Evolutionary conservation across 2,113 vertebrate genomes (phyloP), one percentile per base, ranked within the genome.

Genomic region (Eptatretus burgeri): DNA sequence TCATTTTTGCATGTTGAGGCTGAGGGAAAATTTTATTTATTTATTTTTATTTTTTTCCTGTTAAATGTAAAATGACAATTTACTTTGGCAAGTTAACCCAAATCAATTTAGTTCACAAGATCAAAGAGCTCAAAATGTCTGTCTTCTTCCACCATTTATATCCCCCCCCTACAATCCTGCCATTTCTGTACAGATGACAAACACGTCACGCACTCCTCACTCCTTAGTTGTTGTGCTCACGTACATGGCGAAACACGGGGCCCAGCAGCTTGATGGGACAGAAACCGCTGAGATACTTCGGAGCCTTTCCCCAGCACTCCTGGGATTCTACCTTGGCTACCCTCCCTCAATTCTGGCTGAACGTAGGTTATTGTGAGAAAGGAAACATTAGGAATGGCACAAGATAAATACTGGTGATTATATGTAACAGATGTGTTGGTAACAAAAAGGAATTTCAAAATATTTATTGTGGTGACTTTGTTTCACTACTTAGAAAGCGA

Each of bases 281-380:
- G 56, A 60, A 20, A 20, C 56, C n/a, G 56, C 56, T 10, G 56
- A 60, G 56, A 20, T 60, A 20, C n/a, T 60, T 20, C 56, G 56
- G n/a, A n/a, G n/a, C 56, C 56, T 60, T 12, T 19, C 56, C n/a
- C n/a, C 56, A 12, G 56, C 56, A 20, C 56, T 60, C 10, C 56
- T 60, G 56, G 56, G 56, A 60, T 60, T 60, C 56, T 60, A 60
- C 56, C 56, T 60, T n/a, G 56, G 56, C n/a, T 60, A 60, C 56
- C 56, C 56, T n/a, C 56, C 56, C n/a, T 17, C 56, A n/a, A 60
- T 20, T 20, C 56, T 60, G n/a, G 56, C 56, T 60, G 56, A 60
- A 20, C 56, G 56, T 60, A 60, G 10, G 20, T 41, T 41, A 41
- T 41, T 41, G 27, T 41, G 27, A 41, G 3, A 41, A 41, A 41